Evolutionary conservation across 2,888 invertebrate species (phyloP), one percentile per base, ranked within the genome.

Genomic region (Callinectes sapidus): DNA sequence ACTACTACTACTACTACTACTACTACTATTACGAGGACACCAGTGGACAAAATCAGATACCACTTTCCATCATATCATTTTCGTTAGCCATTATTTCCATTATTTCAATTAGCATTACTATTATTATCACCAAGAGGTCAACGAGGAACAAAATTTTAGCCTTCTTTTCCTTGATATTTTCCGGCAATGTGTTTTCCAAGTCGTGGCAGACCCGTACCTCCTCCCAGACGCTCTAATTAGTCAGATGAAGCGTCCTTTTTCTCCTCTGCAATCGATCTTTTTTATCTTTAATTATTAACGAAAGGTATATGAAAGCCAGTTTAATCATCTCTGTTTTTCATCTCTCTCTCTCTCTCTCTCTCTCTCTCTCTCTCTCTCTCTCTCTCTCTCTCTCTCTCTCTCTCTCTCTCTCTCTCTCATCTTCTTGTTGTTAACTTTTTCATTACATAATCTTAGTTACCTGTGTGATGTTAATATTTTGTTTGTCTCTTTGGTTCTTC

Each of bases 161-260:
- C 81, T 81, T 81, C 23, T 61, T 81, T 81, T 81, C 18, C 13
- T 14, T 81, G 35, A 35, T 81, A 81, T 81, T 81, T 81, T 16
- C 35, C 18, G 32, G n/a, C 3, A 32, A 32, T 81, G 81, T 81
- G 81, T 81, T 81, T 81, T 81, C 35, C 35, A 81, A 81, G 81
- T 81, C 81, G 32, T 35, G 81, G 35, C 13, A 2, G 77, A 3
- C 13, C 81, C 81, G 81, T 81, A 81, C 81, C 81, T 81, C 81
- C 18, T 81, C 81, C 35, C 81, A 81, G 81, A 81, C 81, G 81
- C 18, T 81, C 81, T 81, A 81, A 81, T 81, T 81, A 81, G 81
- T 14, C 81, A 81, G 81, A 28, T 81, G 32, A 35, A 81, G 81
- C 81, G 32, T 81, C 81, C 32, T 81, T 81, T 81, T 81, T 81